Evolutionary conservation across 2,888 invertebrate species (phyloP).

Genomic region (Esperia sulphurella): DNA sequence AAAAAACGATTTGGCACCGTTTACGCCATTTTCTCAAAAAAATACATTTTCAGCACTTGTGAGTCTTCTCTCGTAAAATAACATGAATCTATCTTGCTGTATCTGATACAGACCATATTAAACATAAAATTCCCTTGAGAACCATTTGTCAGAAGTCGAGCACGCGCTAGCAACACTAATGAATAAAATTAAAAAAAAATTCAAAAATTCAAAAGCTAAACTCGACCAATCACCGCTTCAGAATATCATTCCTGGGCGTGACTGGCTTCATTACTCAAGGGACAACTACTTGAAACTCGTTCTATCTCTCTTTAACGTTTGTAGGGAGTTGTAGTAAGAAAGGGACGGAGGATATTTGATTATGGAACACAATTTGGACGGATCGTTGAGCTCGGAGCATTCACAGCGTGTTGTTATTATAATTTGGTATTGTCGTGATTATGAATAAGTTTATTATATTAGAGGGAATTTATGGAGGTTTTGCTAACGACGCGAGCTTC

Average conservation of each 20-base stretch:
- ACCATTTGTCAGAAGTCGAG: no score
- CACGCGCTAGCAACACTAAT: constrained; percentile 34
- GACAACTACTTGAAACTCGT: constrained; percentile 20
- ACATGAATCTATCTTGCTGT: no score
- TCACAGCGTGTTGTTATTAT: constrained; percentile 68
- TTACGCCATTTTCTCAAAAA: no score
- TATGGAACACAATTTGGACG: constrained; percentile 44
- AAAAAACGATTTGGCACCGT: no score
- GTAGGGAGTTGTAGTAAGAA: constrained; percentile 10
- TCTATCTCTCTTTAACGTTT: constrained; percentile 33
- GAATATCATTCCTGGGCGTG: constrained; percentile 70
- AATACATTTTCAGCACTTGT: no score
- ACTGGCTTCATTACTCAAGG: constrained; percentile 65
- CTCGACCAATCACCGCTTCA: constrained; percentile 56
- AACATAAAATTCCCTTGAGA: no score
- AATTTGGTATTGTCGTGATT: constrained; percentile 69
- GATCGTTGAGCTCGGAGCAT: constrained; percentile 37
- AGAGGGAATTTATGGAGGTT: constrained; percentile 59
- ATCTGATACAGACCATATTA: no score
- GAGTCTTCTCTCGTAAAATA: no score
- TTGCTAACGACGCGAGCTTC: constrained; percentile 48
- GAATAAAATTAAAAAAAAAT: constrained; percentile 61
- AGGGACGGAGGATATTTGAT: constrained; percentile 33
- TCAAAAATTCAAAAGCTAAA: constrained; percentile 58
- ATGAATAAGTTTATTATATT: constrained; percentile 65